Conservation (phyloP, 2,113 vertebrate species). For the Corythaixoides concolor region DNA sequence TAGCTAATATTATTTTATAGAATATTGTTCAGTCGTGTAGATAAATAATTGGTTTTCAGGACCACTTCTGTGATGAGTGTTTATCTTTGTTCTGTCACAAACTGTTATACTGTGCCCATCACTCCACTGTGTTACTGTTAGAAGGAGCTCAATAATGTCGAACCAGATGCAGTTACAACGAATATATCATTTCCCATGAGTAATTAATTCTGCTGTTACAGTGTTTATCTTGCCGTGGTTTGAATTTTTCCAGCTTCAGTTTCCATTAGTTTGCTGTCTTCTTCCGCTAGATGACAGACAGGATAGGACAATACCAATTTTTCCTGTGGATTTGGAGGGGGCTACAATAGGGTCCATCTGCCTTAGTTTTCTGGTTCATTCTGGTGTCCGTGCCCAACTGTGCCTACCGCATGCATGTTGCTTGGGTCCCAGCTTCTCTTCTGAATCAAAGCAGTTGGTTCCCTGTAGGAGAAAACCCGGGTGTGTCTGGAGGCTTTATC, state of each 20-base stretch:
- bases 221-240: not conserved
- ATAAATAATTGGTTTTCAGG: not conserved
- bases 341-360: not conserved
- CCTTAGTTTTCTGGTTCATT: not conserved
- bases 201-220: not conserved
- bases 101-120: not conserved
- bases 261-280: not conserved
- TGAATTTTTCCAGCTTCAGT: slow-evolving; percentile 14
- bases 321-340: not conserved
- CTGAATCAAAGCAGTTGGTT: not conserved
- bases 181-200: not conserved
- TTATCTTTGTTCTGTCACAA: slow-evolving; percentile 23
- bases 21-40: not conserved
- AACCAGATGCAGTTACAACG: not conserved
- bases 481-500: not conserved
- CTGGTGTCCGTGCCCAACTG: accelerated
- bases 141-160: not conserved
- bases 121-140: not conserved
- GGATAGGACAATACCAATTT: not conserved
- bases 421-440: not conserved
- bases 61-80: not conserved
- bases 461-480: not conserved
- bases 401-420: accelerated
- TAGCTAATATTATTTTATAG: not conserved
- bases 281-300: not conserved